Percentiles rank a stretch among this genome's conserved stretches.
Evolutionary conservation across 2,797 vertebrate species (phyloP).

Genomic region (Poecilia gillii): DNA sequence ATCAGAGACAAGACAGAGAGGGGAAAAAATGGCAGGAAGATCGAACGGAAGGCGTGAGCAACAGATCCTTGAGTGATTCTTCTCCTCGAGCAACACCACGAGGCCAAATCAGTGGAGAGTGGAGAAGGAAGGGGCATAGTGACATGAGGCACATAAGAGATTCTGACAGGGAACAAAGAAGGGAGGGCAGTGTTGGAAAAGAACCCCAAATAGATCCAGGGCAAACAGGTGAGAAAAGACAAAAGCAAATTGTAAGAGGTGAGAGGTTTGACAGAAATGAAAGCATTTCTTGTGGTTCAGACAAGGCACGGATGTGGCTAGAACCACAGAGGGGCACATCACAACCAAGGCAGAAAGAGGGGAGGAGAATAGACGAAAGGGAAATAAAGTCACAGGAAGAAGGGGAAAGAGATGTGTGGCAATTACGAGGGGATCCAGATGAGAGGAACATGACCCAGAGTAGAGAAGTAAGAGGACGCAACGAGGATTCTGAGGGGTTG

Average conservation of each 20-base stretch:
- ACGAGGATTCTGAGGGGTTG: constrained; percentile 35
- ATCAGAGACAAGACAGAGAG: constrained; percentile 36
- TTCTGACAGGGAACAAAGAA: constrained; percentile 39
- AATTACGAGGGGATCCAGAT: constrained; percentile 51
- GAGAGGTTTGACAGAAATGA: constrained; percentile 42
- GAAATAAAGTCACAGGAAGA: constrained; percentile 27
- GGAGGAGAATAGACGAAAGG: constrained; percentile 33
- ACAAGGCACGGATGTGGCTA: constrained; percentile 79
- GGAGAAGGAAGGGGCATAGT: constrained; percentile 61
- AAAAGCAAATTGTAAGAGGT: constrained; percentile 20
- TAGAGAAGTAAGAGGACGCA: constrained; percentile 34
- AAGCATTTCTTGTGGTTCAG: constrained; percentile 19
- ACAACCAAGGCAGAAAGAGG: constrained; percentile 36
- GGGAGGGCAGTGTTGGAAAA: constrained; percentile 25
- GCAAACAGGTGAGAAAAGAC: constrained; percentile 27
- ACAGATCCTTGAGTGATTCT: constrained; percentile 20
- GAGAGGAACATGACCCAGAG: constrained; percentile 42
- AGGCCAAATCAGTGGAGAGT: constrained; percentile 64
- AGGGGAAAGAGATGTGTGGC: constrained; percentile 25
- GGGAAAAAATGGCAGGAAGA: constrained; percentile 33
- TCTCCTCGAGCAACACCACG: constrained; percentile 32
- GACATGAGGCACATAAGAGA: constrained; percentile 40
- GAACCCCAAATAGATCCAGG: constrained; percentile 19
- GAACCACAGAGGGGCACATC: constrained; percentile 70
- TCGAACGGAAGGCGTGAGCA: constrained; percentile 33